phyloP scores from a whole-genome alignment of 2,888 invertebrate genomes.

The Diarsia dahlii region DNA sequence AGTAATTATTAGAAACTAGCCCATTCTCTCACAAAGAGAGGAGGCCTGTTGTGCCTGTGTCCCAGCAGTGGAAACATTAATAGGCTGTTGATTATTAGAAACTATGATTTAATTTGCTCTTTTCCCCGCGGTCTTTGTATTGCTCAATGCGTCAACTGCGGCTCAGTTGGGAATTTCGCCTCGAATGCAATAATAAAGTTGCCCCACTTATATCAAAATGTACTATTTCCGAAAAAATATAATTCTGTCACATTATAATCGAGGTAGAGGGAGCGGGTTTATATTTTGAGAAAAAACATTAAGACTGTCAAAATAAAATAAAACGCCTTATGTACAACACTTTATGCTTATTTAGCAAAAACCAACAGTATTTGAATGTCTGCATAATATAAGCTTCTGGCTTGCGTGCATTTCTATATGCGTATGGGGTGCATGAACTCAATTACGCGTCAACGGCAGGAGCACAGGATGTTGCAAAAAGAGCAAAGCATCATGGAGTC shows the following conservation, averaged over 20 bases:
- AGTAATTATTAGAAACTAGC: too few relatives aligned
- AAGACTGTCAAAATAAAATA: neutral
- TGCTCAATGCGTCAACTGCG: too few relatives aligned
- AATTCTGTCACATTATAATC: neutral
- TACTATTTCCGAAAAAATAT: neutral
- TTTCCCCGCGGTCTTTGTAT: too few relatives aligned
- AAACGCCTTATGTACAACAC: neutral
- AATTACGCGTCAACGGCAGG: conserved; percentile 45
- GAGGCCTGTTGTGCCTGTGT: too few relatives aligned
- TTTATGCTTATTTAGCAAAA: neutral
- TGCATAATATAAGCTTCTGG: conserved; percentile 26
- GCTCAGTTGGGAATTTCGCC: too few relatives aligned
- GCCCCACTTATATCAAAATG: too few relatives aligned
- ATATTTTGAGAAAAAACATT: neutral
- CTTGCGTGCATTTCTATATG: conserved; percentile 29
- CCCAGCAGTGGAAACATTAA: too few relatives aligned
- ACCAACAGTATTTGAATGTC: conserved; percentile 6
- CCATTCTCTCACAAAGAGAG: too few relatives aligned
- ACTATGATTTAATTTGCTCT: too few relatives aligned
- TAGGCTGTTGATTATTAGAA: too few relatives aligned
- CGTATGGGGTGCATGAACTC: conserved; percentile 64
- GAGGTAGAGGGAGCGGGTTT: neutral
- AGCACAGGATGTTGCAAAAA: conserved; percentile 62
- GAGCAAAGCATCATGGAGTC: conserved; percentile 40
- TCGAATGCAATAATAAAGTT: too few relatives aligned